Base-by-base conservation (phyloP, 1,140 invertebrate species). In the Euglossa dilemma region DNA sequence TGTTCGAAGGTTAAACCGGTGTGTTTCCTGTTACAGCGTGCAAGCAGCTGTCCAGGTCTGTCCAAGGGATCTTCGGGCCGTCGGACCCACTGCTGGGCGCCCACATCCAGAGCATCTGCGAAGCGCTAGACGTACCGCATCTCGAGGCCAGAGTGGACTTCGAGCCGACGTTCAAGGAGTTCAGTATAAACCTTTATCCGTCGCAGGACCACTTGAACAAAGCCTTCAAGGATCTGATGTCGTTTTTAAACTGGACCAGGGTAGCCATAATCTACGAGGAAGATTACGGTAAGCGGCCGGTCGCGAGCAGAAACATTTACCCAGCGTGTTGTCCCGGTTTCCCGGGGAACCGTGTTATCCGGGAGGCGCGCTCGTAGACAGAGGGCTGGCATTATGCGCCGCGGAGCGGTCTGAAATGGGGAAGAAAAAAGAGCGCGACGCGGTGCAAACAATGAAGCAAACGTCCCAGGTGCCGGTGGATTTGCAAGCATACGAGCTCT, bases 231-330 rank as follows among this genome's bases (percentile, higher is more conserved):
- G 98, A 99, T 91, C 95, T 99, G 66, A 98, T 99, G 94, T 95
- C 95, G 43, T 98, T 98, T 92, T 95, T 98, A 52, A 98, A 98
- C 92, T 99, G 98, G 98, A 98, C 97, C 12, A 96, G 97, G 94
- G 98, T 99, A 86, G 98, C 98, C 1, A 97, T 99, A 84, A 96
- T 99, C 54, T 99, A 99, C 91, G 98, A 99, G 93, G 97, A 98
- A 91, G 96, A 97, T 92, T 96, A 97, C 87, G 97, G 97, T 97
- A 92, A 95, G 95, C 59, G 16, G 82, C 11, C 16, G 8, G 14
- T 67, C 14, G 7, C 8, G 12, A 11, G 8, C 9, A 8, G 52
- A 54, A 36, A 63, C 16, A 28, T 3, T 63, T 63, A 25, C 2
- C 25, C 14, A 2, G 4, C 16, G 6, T 63, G 18, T 9, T 7